Base-by-base conservation (phyloP, 2,113 vertebrate genomes). In the Salvelinus namaycush region DNA sequence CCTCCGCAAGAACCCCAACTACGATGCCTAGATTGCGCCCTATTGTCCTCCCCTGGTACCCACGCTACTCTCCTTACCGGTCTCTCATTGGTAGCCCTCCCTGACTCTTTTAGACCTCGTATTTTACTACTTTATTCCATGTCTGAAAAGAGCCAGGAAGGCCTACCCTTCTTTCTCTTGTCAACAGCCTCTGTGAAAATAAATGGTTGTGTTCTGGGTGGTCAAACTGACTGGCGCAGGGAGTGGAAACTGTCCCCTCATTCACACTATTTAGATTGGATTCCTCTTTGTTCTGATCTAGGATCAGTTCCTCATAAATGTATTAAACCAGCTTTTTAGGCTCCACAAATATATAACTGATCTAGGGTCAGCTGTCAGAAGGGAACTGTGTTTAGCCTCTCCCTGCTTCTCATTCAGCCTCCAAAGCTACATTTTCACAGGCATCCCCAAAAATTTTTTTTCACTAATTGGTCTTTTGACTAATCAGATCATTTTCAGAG, bases 1-100 rank as follows among this genome's bases (percentile, higher is more conserved):
- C 81, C 95, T 99, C 26, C 95, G 97, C 83, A 99, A 99, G 88
- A 99, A 99, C 84, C 98, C 97, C 76, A 99, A 96, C 93, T 98
- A 97, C 0, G 96, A 98, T 0, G 93, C 95, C 83, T 95, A 94
- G 82, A 88, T 74, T 79, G 31, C 31, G 59, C 75, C 27, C 64
- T 54, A 59, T 66, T 8, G 1, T 44, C 39, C 14, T 16, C 29
- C 1, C 1, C 26, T 54, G 1, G 51, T 7, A 4, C 60, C 67
- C 66, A 12, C 9, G 39, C 8, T 44, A 44, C 39, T 44, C 34
- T 39, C 8, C 39, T 11, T 44, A 44, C 39, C 39, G 1, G 9
- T 49, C 6, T 16, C 64, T 22, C 65, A 77, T 77, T 75, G 80
- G 66, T 78, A 68, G 64, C 51, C 76, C 72, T 76, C 51, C 67